Percentiles rank a stretch among this genome's conserved stretches.
Evolutionary conservation across 2,797 vertebrate genomes (phyloP).

Genomic region (Syncerus caffer): DNA sequence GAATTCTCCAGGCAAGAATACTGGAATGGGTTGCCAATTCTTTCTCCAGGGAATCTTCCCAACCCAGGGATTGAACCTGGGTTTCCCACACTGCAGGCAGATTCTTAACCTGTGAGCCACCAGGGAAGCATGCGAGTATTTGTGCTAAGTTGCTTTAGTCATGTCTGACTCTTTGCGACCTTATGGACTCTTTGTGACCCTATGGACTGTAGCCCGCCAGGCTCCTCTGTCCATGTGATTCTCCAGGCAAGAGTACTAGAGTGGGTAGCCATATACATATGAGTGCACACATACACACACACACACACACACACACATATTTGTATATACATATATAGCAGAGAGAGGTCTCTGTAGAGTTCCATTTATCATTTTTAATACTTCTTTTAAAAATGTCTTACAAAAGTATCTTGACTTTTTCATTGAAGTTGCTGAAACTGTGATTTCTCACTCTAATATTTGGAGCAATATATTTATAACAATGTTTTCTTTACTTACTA

Average conservation of each 20-base stretch:
- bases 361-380: not conserved
- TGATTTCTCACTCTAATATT: not conserved
- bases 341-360: not conserved
- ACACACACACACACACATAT: not conserved
- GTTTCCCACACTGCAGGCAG: not conserved
- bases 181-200: not conserved
- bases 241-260: not conserved
- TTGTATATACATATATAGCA: not conserved
- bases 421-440: not conserved
- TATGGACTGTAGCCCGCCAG: not conserved
- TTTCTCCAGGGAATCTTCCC: not conserved
- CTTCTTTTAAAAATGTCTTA: not conserved
- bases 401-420: not conserved
- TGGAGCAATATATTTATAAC: not conserved
- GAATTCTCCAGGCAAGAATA: not conserved
- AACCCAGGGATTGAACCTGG: not conserved
- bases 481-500: not conserved
- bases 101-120: not conserved
- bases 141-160: not conserved
- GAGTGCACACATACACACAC: not conserved
- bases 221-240: not conserved
- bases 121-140: not conserved
- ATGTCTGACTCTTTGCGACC: not conserved
- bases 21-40: not conserved
- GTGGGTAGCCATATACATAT: not conserved